These are phyloP conservation scores for Enteromius fasciolatus DNA, from an alignment of 2,797 vertebrate species.

Conservation along the genomic window DNA sequence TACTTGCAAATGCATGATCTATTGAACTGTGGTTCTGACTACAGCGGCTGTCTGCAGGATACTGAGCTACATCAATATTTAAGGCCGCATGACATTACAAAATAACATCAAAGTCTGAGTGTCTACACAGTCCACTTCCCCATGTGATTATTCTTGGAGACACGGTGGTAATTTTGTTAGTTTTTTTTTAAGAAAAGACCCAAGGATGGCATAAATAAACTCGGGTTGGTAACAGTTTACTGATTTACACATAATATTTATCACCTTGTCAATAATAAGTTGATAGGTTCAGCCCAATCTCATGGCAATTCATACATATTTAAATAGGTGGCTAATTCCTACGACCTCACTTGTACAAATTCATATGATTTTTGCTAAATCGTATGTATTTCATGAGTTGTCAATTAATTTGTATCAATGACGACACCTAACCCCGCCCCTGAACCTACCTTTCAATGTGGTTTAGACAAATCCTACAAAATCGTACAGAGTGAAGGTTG, in stretches of 20 bases:
- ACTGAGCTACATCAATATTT: slow-evolving; percentile 25
- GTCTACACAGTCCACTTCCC: neutral
- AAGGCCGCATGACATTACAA: neutral
- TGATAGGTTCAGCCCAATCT: neutral
- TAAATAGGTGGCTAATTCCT: too few relatives aligned
- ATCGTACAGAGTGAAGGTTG: too few relatives aligned
- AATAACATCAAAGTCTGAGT: slow-evolving; percentile 2
- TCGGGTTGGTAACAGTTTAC: neutral
- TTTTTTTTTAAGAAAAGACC: neutral
- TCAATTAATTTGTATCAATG: too few relatives aligned
- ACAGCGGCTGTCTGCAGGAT: slow-evolving; percentile 8
- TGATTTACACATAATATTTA: neutral
- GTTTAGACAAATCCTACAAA: too few relatives aligned
- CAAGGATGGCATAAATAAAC: neutral
- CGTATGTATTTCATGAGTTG: too few relatives aligned
- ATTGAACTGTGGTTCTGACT: slow-evolving; percentile 17
- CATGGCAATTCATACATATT: too few relatives aligned
- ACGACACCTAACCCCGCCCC: too few relatives aligned
- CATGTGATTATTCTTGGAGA: neutral
- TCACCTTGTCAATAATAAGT: neutral
- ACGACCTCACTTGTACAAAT: too few relatives aligned
- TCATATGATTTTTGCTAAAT: too few relatives aligned
- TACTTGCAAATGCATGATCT: slow-evolving; percentile 35
- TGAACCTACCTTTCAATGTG: too few relatives aligned
- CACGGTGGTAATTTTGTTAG: neutral